Conservation (phyloP, 2,113 vertebrate species). For the Nerophis ophidion region DNA sequence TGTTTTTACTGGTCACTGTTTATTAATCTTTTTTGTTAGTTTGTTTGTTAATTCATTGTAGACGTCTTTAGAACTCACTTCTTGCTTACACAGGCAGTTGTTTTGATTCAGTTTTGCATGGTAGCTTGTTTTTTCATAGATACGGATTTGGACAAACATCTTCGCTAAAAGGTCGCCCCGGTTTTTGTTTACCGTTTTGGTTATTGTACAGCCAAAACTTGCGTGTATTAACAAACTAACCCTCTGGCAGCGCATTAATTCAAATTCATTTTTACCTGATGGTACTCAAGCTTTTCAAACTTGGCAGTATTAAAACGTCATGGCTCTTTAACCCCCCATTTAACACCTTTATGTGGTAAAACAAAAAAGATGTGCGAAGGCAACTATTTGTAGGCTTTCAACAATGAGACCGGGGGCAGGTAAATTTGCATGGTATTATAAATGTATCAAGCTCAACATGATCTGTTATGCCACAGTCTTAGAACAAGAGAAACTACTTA, state of each 20-base stretch:
- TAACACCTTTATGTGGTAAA: background rate
- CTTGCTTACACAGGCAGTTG: too few species aligned
- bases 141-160: too few species aligned
- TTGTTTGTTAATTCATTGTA: constrained; percentile 6
- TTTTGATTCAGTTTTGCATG: too few species aligned
- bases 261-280: background rate
- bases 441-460: constrained; percentile 35
- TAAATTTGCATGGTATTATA: constrained; percentile 40
- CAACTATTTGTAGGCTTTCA: constrained; percentile 14
- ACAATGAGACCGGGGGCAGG: constrained; percentile 22
- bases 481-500: constrained; percentile 65
- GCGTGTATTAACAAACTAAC: too few species aligned
- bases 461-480: constrained; percentile 50
- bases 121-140: too few species aligned
- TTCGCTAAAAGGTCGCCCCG: too few species aligned
- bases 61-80: background rate
- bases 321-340: background rate
- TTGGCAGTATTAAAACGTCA: constrained; percentile 12
- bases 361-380: constrained; percentile 11
- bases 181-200: too few species aligned
- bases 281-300: background rate
- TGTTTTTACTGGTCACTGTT: constrained; percentile 40
- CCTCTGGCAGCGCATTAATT: background rate
- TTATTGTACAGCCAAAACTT: too few species aligned
- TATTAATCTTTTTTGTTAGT: constrained; percentile 43